Conservation (phyloP, 2,113 vertebrate genomes). For the Stigmatopora nigra region DNA sequence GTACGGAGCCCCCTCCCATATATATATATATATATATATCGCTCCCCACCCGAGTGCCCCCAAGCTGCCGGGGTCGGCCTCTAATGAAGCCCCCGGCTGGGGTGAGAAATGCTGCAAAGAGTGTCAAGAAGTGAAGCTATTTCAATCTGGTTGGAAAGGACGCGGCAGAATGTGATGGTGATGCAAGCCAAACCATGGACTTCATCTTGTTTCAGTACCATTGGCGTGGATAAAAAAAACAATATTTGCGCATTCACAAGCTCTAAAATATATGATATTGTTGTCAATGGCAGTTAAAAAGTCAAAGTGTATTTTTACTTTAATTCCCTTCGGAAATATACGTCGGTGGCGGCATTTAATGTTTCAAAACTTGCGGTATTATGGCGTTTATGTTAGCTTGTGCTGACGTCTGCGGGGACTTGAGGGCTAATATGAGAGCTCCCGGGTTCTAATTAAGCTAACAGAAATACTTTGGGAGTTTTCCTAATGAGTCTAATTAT, state of each 20-base stretch:
- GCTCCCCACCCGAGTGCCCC: conserved; percentile 44
- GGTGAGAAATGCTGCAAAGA: conserved; percentile 42
- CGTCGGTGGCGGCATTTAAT: conserved; percentile 64
- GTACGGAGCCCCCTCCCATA: conserved; percentile 4
- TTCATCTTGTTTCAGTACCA: too few relatives aligned
- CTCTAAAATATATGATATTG: too few relatives aligned
- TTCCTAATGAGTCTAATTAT: conserved; percentile 68
- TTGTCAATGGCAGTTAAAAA: conserved; percentile 36
- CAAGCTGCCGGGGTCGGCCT: conserved; percentile 65
- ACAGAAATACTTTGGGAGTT: conserved; percentile 65
- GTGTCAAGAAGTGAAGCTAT: conserved; percentile 11
- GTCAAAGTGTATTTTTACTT: conserved; percentile 74
- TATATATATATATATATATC: not conserved
- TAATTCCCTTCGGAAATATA: conserved; percentile 46
- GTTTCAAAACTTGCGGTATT: conserved; percentile 57
- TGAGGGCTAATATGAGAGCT: conserved; percentile 1
- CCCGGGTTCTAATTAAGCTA: conserved; percentile 62
- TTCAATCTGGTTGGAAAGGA: not conserved
- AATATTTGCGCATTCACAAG: too few relatives aligned
- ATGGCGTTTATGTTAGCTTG: conserved; percentile 37
- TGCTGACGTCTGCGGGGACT: conserved; percentile 47
- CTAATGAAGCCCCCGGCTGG: conserved; percentile 71
- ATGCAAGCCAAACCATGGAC: not conserved
- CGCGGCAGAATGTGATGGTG: not conserved
- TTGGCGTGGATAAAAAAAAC: too few relatives aligned